Conservation (phyloP, 2,113 vertebrate species). For the Hemiscyllium ocellatum region DNA sequence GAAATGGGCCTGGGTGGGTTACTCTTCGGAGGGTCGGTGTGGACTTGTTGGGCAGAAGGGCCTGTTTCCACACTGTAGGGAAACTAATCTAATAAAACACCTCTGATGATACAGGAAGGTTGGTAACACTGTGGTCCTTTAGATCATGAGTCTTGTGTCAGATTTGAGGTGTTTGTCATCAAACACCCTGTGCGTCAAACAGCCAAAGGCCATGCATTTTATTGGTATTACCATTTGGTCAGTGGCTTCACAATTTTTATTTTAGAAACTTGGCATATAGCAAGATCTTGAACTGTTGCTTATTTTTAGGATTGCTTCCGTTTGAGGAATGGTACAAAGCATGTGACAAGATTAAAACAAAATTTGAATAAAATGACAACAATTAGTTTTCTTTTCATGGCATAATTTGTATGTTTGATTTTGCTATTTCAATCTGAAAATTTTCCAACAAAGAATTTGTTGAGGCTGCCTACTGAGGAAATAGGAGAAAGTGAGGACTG, state of each 20-base stretch:
- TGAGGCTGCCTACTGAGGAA: neutral
- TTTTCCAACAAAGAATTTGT: neutral
- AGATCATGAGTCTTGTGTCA: too few relatives aligned
- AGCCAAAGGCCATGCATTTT: too few relatives aligned
- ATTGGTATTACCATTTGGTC: neutral
- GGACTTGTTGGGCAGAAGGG: too few relatives aligned
- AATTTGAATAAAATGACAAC: neutral
- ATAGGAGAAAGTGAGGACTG: too few relatives aligned
- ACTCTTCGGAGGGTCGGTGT: too few relatives aligned
- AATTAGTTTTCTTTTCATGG: neutral
- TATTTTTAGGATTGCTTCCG: neutral
- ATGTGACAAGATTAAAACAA: neutral
- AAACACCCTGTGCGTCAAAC: too few relatives aligned
- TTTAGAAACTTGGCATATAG: neutral
- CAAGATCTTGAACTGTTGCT: neutral
- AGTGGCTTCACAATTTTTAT: neutral
- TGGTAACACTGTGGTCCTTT: too few relatives aligned
- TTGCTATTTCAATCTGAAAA: neutral
- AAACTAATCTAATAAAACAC: too few relatives aligned
- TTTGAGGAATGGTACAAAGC: neutral
- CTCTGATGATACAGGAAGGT: too few relatives aligned
- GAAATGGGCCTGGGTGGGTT: too few relatives aligned
- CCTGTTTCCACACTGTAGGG: too few relatives aligned
- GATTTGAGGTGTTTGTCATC: too few relatives aligned
- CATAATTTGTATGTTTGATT: neutral